phyloP scores from a whole-genome alignment of 1,140 invertebrate species.

The Sminthurides bifidus region DNA sequence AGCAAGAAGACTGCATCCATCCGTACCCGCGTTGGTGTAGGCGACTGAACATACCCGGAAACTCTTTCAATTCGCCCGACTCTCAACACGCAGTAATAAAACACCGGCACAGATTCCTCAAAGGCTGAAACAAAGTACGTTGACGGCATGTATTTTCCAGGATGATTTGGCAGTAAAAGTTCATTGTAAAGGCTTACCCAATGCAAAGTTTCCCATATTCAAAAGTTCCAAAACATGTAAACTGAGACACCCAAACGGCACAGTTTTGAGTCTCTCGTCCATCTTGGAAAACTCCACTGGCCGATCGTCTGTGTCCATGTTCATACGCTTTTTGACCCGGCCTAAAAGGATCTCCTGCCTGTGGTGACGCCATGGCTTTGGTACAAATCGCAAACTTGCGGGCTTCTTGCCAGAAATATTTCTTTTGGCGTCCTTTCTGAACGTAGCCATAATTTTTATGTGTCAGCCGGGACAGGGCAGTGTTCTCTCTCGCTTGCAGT shows the following conservation, averaged over 20 bases:
- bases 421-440: too few relatives aligned
- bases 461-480: too few relatives aligned
- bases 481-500: too few relatives aligned
- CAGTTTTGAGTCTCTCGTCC: constrained; percentile 9
- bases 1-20: constrained; percentile 12
- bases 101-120: not conserved
- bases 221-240: constrained; percentile 20
- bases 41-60: not conserved
- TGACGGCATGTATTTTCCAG: not conserved
- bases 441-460: too few relatives aligned
- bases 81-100: constrained; percentile 6
- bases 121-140: constrained; percentile 2
- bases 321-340: not conserved
- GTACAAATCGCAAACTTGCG: too few relatives aligned
- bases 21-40: not conserved
- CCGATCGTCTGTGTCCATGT: not conserved
- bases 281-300: constrained; percentile 1
- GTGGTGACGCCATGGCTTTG: not conserved
- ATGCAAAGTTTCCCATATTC: constrained; percentile 7
- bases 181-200: not conserved
- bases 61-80: not conserved
- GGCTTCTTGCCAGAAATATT: too few relatives aligned
- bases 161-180: not conserved
- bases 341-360: not conserved
- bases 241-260: constrained; percentile 7